phyloP scores from a whole-genome alignment of 2,797 vertebrate genomes.

The Trachurus trachurus region DNA sequence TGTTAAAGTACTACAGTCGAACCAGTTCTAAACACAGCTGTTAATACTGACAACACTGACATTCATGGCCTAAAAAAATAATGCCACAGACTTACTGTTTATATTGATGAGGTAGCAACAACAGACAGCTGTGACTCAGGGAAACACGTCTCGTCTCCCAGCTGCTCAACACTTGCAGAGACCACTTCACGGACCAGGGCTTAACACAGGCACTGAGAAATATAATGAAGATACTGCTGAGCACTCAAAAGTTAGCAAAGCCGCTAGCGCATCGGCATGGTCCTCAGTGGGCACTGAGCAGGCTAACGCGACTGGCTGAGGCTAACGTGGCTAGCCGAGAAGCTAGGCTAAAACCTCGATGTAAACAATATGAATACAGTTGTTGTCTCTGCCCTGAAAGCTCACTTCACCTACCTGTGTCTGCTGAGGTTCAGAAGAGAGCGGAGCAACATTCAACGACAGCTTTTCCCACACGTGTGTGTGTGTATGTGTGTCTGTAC shows the following conservation, averaged over 20 bases:
- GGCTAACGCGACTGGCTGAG: constrained; percentile 9
- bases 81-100: constrained; percentile 55
- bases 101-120: background rate
- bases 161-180: constrained; percentile 11
- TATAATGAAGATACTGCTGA: background rate
- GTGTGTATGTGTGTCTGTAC: constrained; percentile 3
- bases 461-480: constrained; percentile 56
- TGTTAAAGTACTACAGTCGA: background rate
- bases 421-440: constrained; percentile 13
- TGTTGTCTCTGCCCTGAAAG: fast-evolving
- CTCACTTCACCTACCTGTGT: constrained; percentile 40
- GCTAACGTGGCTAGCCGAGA: background rate
- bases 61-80: constrained; percentile 25
- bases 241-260: constrained; percentile 45
- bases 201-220: constrained; percentile 23
- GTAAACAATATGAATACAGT: background rate
- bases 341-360: background rate
- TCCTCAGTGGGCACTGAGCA: background rate
- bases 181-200: background rate
- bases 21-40: background rate
- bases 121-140: background rate
- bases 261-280: constrained; percentile 31
- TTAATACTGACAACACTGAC: background rate
- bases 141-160: constrained; percentile 9
- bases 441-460: background rate